Base-by-base conservation (phyloP, 2,113 vertebrate genomes). In the Leucopsar rothschildi region DNA sequence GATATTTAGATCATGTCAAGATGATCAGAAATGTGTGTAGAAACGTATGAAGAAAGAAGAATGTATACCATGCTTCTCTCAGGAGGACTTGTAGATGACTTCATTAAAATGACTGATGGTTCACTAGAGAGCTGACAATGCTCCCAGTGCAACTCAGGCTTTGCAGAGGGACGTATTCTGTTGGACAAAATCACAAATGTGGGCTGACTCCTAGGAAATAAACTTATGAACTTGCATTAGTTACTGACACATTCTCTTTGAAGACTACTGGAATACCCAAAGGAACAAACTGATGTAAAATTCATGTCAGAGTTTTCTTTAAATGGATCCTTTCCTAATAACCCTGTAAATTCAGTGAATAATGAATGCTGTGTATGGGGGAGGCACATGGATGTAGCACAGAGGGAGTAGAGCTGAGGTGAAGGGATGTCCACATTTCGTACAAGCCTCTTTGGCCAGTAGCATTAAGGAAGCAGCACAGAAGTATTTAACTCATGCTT, bases 211-310 rank as follows among this genome's bases (percentile, higher is more conserved):
- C 40, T 88, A 42, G 86, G 72, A 93, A 87, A 79, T 73, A 70
- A 82, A 69, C 8, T 9, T 86, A 75, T n/a, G 81, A 96, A 92
- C 90, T 61, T 88, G 86, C 79, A 76, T 95, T 95, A 94, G 95
- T 97, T 96, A 92, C 90, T 65, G 81, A 53, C 33, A 40, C 57
- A 49, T 91, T 94, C 76, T 94, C 93, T 96, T 94, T 97, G 96
- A 95, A 97, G 94, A 92, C 68, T 72, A 2, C 37, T 88, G 73
- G 57, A 92, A 94, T 90, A 52, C 90, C 57, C 94, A 69, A 28
- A 90, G 94, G 92, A 88, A 42, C n/a, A 94, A 94, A 95, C 75
- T 68, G 60, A 95, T 96, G 88, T 68, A 95, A 95, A 94, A 96
- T 93, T 95, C 81, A 93, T 94, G 60, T 49, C 56, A 31, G 47